Base-by-base conservation (phyloP, 2,113 vertebrate species). In the Bos indicus region DNA sequence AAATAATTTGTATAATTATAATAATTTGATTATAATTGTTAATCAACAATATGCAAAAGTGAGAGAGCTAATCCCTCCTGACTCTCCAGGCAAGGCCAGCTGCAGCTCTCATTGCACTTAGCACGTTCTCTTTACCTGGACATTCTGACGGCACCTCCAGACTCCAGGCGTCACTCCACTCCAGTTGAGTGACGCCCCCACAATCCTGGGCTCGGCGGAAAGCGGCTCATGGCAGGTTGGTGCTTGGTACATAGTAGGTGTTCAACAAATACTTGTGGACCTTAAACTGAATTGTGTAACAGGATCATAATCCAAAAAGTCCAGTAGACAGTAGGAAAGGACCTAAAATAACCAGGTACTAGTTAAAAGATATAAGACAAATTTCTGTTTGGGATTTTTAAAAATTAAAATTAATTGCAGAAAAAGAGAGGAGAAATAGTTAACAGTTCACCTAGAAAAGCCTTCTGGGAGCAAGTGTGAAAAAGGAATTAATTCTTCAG, bases 301-400 rank as follows among this genome's bases (percentile, higher is more conserved):
- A 51, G 23, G 17, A 54, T 95, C 54, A 62, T 86, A 90, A 94
- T 82, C 48, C 60, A 59, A 85, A 89, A 57, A 56, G 74, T 87
- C 56, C 30, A 67, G 51, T 36, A 95, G 23, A 90, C 56, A 71
- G 8, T 5, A 81, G 57, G 5, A 57, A 93, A 43, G 54, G 28
- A 64, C 12, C 52, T 83, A 88, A 93, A 16, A 17, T 89, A 88
- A 92, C 23, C 36, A 80, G 19, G 71, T 57, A 57, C 25, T 83
- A 59, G 25, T 77, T 81, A 74, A 97, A 97, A 93, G 59, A 91
- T 14, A 54, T 43, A 94, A 96, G 92, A 52, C 28, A 87, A 92
- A 87, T 33, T 67, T 19, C 33, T 87, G 19, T 84, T 90, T 21
- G 56, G 46, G 33, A 94, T 17, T 36, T 15, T 25, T 23, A 23